Evolutionary conservation across 2,113 vertebrate species (phyloP).

Genomic region (Telmatochromis brichardi): DNA sequence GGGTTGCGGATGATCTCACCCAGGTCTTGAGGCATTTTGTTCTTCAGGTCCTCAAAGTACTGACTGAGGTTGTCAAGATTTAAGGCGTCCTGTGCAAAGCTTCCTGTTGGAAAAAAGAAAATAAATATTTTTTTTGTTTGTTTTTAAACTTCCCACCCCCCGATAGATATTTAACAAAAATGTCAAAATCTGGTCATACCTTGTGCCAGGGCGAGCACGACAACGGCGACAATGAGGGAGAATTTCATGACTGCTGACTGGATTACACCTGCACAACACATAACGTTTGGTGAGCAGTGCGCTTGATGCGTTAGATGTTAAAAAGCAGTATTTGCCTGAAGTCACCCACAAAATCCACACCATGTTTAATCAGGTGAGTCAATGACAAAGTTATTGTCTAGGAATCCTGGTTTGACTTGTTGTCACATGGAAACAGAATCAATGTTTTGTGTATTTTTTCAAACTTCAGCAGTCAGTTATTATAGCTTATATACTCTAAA

Average conservation of each 20-base stretch:
- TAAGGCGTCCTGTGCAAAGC: conserved; percentile 40
- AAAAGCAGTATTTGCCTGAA: neutral
- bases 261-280: conserved; percentile 15
- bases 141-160: neutral
- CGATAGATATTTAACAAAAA: neutral
- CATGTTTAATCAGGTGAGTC: neutral
- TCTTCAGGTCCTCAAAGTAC: conserved; percentile 43
- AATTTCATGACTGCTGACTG: conserved; percentile 65
- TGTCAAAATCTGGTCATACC: conserved; percentile 1
- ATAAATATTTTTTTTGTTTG: neutral
- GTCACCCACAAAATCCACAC: neutral
- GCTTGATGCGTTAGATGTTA: neutral
- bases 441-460: neutral
- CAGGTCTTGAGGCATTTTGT: conserved; percentile 20
- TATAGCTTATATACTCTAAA: neutral
- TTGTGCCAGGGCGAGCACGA: conserved; percentile 53
- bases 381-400: neutral
- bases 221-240: conserved; percentile 44
- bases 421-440: neutral
- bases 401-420: neutral
- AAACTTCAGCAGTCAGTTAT: neutral
- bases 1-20: neutral
- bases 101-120: conserved; percentile 24
- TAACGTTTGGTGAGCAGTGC: neutral
- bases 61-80: conserved; percentile 14